phyloP scores from a whole-genome alignment of 2,113 vertebrate species.

The Lophotis ruficrista region DNA sequence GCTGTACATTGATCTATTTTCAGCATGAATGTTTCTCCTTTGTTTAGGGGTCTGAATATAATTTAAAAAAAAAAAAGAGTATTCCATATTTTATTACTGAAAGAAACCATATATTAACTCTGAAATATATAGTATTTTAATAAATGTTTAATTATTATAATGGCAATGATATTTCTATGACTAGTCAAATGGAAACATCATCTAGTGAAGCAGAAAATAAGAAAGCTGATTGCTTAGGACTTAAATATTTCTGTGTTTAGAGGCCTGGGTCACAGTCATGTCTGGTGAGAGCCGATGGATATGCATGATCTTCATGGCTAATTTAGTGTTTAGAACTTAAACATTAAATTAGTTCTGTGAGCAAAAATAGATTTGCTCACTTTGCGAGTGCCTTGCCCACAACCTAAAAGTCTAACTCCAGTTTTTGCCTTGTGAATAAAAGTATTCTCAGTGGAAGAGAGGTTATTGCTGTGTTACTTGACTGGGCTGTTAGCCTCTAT shows the following conservation, averaged over 20 bases:
- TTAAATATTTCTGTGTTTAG: slow-evolving; percentile 43
- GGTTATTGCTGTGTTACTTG: slow-evolving; percentile 49
- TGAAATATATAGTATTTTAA: slow-evolving; percentile 61
- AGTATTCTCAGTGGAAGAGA: slow-evolving; percentile 62
- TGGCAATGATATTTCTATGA: slow-evolving; percentile 54
- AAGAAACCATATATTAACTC: slow-evolving; percentile 57
- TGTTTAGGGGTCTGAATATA: slow-evolving; percentile 44
- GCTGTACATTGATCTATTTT: slow-evolving; percentile 64
- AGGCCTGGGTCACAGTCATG: slow-evolving; percentile 67
- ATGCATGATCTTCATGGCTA: slow-evolving; percentile 69
- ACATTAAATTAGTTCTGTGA: slow-evolving; percentile 73
- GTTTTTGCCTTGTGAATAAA: slow-evolving; percentile 76
- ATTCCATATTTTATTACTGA: slow-evolving; percentile 69
- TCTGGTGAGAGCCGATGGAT: slow-evolving; percentile 60
- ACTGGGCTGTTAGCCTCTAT: slow-evolving; percentile 16
- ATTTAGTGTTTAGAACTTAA: slow-evolving; percentile 72
- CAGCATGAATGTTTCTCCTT: slow-evolving; percentile 64
- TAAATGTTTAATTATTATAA: slow-evolving; percentile 48
- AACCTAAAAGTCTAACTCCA: slow-evolving; percentile 72
- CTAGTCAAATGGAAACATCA: slow-evolving; percentile 7
- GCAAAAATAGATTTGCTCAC: slow-evolving; percentile 70
- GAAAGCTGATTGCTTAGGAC: slow-evolving; percentile 28
- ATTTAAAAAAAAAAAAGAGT: neutral
- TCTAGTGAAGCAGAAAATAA: slow-evolving; percentile 40
- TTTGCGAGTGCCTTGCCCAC: slow-evolving; percentile 76